Percentiles rank a stretch among this genome's conserved stretches.
Conservation (phyloP, 2,888 invertebrate genomes). For the Meliscaeva auricollis region DNA sequence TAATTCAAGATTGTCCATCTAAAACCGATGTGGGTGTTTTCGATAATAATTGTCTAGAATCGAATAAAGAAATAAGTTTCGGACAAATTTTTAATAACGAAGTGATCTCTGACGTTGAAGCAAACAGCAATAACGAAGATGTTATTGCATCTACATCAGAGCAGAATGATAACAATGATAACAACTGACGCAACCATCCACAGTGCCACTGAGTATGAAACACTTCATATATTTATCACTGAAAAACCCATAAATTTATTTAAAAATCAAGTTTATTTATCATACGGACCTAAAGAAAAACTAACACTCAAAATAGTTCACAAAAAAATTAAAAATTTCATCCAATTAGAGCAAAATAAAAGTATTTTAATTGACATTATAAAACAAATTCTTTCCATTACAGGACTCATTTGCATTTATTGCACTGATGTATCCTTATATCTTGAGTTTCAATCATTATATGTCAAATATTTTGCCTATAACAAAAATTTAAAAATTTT, state of each 20-base stretch:
- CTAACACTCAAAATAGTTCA: constrained; percentile 28
- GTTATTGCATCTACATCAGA: not conserved
- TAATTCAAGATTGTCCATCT: too few relatives aligned
- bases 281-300: constrained; percentile 24
- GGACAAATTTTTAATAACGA: constrained; percentile 13
- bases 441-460: too few relatives aligned
- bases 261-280: constrained; percentile 48
- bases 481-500: too few relatives aligned
- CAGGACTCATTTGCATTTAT: constrained; percentile 59
- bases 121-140: constrained; percentile 1
- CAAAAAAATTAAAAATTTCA: constrained; percentile 24
- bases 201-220: constrained; percentile 33
- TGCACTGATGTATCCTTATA: constrained; percentile 41
- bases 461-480: too few relatives aligned
- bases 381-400: constrained; percentile 39
- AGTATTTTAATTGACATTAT: constrained; percentile 53
- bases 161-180: constrained; percentile 35
- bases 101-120: not conserved
- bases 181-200: constrained; percentile 42
- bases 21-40: constrained; percentile 36
- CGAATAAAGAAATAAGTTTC: constrained; percentile 8
- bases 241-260: constrained; percentile 38
- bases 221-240: constrained; percentile 34
- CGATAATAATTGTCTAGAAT: constrained; percentile 16
- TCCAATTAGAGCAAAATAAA: constrained; percentile 1